A percentile compares a stretch with the other conserved stretches of the same genome.
These are phyloP conservation scores for Brachylomia viminalis DNA, from an alignment of 2,888 invertebrate species.

Conservation along the genomic window DNA sequence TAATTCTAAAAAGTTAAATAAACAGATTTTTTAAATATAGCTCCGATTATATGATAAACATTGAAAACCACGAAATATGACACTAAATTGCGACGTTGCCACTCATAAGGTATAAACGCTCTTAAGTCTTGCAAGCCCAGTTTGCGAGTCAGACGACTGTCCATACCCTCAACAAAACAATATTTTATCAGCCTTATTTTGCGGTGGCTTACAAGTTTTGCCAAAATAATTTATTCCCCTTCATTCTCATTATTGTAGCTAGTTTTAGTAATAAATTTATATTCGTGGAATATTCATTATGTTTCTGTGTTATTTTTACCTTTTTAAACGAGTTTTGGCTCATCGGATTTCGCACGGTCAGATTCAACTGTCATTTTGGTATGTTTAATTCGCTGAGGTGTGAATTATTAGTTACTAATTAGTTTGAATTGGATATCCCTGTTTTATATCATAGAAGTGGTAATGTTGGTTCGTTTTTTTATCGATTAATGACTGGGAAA, in stretches of 20 bases:
- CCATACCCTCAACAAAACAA: too few relatives aligned
- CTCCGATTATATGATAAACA: too few relatives aligned
- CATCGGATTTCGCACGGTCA: slow-evolving; percentile 38
- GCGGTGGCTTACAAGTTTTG: slow-evolving; percentile 69
- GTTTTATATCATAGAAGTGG: neutral
- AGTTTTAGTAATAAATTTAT: slow-evolving; percentile 62
- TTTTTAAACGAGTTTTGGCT: slow-evolving; percentile 50
- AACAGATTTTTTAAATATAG: too few relatives aligned
- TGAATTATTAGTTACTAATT: slow-evolving; percentile 63
- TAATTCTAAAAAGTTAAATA: too few relatives aligned
- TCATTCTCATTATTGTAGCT: slow-evolving; percentile 66
- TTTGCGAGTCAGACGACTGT: neutral
- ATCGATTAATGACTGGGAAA: slow-evolving; percentile 36
- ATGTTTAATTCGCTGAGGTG: slow-evolving; percentile 45
- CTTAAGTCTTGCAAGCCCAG: slow-evolving; percentile 15
- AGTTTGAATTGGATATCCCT: slow-evolving; percentile 51
- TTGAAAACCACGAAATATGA: too few relatives aligned
- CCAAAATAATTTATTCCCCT: slow-evolving; percentile 70
- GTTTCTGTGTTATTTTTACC: slow-evolving; percentile 35
- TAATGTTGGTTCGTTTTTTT: too few relatives aligned
- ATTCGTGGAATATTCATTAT: slow-evolving; percentile 45
- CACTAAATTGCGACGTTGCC: too few relatives aligned
- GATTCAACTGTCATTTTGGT: slow-evolving; percentile 47
- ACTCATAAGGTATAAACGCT: too few relatives aligned
- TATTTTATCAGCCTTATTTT: slow-evolving; percentile 72